Evolutionary conservation across 2,113 vertebrate species (phyloP).

Genomic region (Marmota monax): DNA sequence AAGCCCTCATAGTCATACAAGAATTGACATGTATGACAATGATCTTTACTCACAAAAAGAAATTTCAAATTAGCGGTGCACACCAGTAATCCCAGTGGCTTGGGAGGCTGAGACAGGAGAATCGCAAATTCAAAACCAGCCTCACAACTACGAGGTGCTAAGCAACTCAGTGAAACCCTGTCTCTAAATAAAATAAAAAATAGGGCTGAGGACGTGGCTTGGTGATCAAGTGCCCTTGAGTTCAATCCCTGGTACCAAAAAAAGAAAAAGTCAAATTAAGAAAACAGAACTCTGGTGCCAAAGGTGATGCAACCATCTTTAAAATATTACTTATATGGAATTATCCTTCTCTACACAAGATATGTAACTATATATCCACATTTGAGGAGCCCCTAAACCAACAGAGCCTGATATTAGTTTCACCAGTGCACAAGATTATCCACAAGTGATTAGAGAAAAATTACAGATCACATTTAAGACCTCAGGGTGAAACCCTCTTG

Average conservation of each 20-base stretch:
- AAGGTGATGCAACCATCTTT: not conserved
- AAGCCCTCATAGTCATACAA: not conserved
- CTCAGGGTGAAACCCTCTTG: not conserved
- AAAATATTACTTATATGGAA: constrained; percentile 55
- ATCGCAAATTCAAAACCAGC: no score
- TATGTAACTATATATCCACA: not conserved
- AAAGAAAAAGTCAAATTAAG: constrained; percentile 1
- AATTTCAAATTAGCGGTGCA: constrained; percentile 21
- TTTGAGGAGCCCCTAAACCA: not conserved
- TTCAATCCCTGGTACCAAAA: no score
- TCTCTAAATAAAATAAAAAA: no score
- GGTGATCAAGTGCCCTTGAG: no score
- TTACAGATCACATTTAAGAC: not conserved
- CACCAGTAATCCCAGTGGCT: no score
- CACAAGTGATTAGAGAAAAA: constrained; percentile 39
- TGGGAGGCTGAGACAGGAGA: no score
- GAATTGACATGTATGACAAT: not conserved
- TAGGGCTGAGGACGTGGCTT: no score
- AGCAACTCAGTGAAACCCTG: no score
- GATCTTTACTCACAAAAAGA: constrained; percentile 58
- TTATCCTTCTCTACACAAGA: not conserved
- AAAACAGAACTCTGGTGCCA: constrained; percentile 29
- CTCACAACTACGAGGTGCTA: no score
- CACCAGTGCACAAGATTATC: constrained; percentile 10
- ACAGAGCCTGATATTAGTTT: constrained; percentile 42